These are phyloP conservation scores for Caretta caretta DNA, from an alignment of 2,113 vertebrate species.

Conservation along the genomic window DNA sequence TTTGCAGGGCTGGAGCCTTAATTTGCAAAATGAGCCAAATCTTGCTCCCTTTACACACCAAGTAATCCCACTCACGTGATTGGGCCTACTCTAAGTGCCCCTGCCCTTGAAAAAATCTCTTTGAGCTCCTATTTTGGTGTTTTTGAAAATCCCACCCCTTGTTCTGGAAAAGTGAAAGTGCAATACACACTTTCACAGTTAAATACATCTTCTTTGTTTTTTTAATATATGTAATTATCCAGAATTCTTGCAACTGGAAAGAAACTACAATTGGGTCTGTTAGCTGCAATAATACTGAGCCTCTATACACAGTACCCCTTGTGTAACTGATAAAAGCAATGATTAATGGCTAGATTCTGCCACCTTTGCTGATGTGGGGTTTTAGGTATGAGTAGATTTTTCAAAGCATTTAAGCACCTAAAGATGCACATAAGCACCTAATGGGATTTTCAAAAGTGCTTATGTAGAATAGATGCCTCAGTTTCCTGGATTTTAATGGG, in stretches of 20 bases:
- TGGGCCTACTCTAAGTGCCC: background rate
- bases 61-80: background rate
- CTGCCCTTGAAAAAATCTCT: background rate
- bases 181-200: background rate
- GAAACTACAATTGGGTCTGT: background rate
- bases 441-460: background rate
- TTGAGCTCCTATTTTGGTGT: background rate
- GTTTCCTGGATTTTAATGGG: background rate
- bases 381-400: background rate
- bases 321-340: background rate
- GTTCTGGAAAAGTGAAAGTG: background rate
- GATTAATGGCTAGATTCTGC: fast-evolving
- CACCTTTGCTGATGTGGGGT: background rate
- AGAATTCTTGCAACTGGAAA: background rate
- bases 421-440: background rate
- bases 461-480: fast-evolving
- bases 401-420: fast-evolving
- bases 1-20: background rate
- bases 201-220: too few relatives aligned
- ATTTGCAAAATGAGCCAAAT: background rate
- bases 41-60: background rate
- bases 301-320: background rate
- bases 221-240: background rate
- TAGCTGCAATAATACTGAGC: background rate
- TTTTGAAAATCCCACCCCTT: background rate